Conservation (phyloP, 2,797 vertebrate species). For the Saxicola maurus region DNA sequence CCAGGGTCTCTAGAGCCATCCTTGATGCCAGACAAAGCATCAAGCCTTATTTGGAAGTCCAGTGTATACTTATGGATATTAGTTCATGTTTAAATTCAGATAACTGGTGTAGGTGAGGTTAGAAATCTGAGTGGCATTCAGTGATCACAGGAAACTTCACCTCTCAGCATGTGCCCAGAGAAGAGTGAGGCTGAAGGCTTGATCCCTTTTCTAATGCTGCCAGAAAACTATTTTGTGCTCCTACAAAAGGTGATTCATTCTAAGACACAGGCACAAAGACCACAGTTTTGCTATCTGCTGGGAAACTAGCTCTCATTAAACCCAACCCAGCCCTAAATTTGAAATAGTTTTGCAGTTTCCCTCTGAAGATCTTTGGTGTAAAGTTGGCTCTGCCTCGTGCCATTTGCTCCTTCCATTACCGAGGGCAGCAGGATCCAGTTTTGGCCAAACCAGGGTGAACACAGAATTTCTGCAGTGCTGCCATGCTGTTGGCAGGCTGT, state of each 20-base stretch:
- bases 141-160: neutral
- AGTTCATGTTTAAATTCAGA: neutral
- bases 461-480: neutral
- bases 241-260: neutral
- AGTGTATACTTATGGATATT: neutral
- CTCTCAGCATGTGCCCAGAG: neutral
- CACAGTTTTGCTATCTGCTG: neutral
- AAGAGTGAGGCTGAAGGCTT: neutral
- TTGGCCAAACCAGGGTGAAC: neutral
- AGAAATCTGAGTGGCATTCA: neutral
- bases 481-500: neutral
- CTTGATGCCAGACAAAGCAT: neutral
- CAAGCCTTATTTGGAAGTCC: neutral
- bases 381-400: neutral
- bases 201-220: neutral
- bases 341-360: neutral
- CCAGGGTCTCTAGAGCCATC: neutral
- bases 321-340: neutral
- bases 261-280: neutral
- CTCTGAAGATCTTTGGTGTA: neutral
- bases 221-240: neutral
- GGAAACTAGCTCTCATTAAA: neutral
- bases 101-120: neutral
- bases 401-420: neutral
- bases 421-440: rapidly evolving